Evolutionary conservation across 2,113 vertebrate genomes (phyloP), one percentile per base, ranked within the genome.

Genomic region (Chrysochloris asiatica): DNA sequence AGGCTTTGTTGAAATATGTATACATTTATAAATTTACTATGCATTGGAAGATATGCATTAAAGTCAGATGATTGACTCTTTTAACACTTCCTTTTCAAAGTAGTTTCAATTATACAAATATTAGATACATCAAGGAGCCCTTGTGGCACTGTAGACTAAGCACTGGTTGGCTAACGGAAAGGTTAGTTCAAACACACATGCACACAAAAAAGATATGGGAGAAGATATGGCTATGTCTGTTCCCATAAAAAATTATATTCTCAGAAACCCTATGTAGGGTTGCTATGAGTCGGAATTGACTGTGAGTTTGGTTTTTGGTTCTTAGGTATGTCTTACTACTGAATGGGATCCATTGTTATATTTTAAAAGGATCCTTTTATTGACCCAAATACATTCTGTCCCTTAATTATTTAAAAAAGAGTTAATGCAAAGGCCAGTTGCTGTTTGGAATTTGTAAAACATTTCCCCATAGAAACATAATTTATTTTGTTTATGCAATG

Each of bases 31-130:
- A 81, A 96, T 48, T 91, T 63, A 54, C 50, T 56, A 56, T 87
- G 95, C 83, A 93, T 33, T 86, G 75, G 26, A 77, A 95, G 75
- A 30, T 65, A 77, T 80, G n/a, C n/a, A 89, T 92, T 78, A 94
- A 61, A 78, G 24, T 86, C 0, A 30, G 59, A 83, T 94, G 94
- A 36, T 85, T 78, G 61, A 91, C 78, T 6, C 13, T 88, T 91
- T 95, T 45, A 56, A 12, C 33, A 88, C 75, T 86, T 76, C 48
- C 6, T 43, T 75, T 87, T 89, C 36, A 83, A 47, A 76, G 38
- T 30, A 80, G 11, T 63, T 72, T 61, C 67, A 73, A 41, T 1
- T 86, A 69, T 48, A 48, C 13, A 86, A 83, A 2, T 36, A 75
- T 72, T 83, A 24, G 26, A 86, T 81, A n/a, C n/a, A n/a, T n/a